A percentile compares a stretch with the other conserved stretches of the same genome.
Evolutionary conservation across 2,888 invertebrate species (phyloP).

Genomic region (Pyrrhosoma nymphula): DNA sequence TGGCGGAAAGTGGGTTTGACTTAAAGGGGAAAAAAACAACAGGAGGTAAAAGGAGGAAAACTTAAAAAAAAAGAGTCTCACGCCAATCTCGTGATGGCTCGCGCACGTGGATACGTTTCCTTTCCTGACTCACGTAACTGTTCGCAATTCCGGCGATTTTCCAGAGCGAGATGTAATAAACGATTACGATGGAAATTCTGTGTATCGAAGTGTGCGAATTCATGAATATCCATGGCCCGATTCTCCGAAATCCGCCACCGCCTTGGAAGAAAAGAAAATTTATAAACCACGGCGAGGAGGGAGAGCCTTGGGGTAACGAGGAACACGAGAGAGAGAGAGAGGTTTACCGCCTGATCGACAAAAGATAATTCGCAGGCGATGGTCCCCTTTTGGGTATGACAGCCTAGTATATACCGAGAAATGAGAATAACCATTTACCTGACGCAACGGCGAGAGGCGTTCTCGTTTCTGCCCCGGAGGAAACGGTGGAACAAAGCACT

Average conservation of each 20-base stretch:
- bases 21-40: background rate
- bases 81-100: background rate
- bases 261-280: background rate
- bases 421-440: background rate
- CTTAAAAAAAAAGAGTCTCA: background rate
- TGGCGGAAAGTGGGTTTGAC: background rate
- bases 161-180: background rate
- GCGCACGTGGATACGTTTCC: background rate
- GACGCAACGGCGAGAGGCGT: background rate
- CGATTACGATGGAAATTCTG: background rate
- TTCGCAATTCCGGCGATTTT: background rate
- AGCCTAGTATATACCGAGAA: background rate
- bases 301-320: background rate
- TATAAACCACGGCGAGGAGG: background rate
- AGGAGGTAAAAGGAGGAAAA: background rate
- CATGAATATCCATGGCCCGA: background rate
- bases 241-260: background rate
- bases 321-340: background rate
- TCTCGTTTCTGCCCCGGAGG: background rate
- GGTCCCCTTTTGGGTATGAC: background rate
- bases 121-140: background rate
- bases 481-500: background rate
- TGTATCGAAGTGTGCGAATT: background rate
- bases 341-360: constrained; percentile 15
- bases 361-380: constrained; percentile 22